Base-by-base conservation (phyloP, 2,113 vertebrate genomes). In the Circaetus cinerascens region DNA sequence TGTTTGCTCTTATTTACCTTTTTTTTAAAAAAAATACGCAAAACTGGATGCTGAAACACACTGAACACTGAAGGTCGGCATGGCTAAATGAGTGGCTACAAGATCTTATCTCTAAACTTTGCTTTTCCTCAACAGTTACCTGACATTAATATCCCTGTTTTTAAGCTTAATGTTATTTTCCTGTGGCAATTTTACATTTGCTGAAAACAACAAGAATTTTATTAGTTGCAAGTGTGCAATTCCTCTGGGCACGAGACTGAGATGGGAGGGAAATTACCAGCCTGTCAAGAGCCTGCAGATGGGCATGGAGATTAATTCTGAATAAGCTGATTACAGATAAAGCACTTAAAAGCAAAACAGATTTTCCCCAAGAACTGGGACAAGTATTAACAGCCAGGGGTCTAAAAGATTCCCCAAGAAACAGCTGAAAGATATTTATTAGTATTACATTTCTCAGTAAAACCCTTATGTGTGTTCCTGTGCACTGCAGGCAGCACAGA, bases 321-420 rank as follows among this genome's bases (percentile, higher is more conserved):
- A 84, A 71, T 84, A 96, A 98, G 95, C 94, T 45, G 82, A 93
- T 95, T 96, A 97, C 41, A 91, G 89, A 88, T 94, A 94, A 97
- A 92, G 88, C 64, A 92, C 92, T 94, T 95, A 84, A 88, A 87
- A 78, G 56, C 85, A 91, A 93, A 95, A 96, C 56, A 96, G 82
- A 97, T 97, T 96, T 97, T 97, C 78, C 89, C 77, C 64, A 82
- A 97, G 88, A 97, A 97, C 81, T 69, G 94, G 97, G 92, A 90
- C 95, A 90, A 96, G 93, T 95, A 98, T 97, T 97, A 91, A 92
- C 72, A 83, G 81, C 66, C 75, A 93, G 71, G 71, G 77, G 91
- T 97, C 97, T 96, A 95, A 97, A 86, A 88, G 50, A 95, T n/a
- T 89, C 72, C 82, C 82, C 83, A 83, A 93, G 89, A 91, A 82